These are phyloP conservation scores for Gandaritis pyraliata DNA, from an alignment of 2,888 invertebrate genomes.

Conservation along the genomic window DNA sequence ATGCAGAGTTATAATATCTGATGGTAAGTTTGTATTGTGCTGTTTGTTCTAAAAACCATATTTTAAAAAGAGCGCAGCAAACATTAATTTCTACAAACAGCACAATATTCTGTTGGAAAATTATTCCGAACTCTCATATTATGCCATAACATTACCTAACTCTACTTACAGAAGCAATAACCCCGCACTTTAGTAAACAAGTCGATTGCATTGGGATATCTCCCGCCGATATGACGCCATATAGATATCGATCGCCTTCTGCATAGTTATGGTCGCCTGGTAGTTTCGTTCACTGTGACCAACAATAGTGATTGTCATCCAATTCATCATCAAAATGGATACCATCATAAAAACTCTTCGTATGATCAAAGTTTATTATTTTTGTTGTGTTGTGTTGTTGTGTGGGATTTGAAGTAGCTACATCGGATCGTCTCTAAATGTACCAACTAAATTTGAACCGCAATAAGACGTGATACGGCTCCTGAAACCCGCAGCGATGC, in stretches of 20 bases:
- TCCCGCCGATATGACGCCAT: slow-evolving; percentile 39
- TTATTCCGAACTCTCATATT: not conserved
- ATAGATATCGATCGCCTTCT: slow-evolving; percentile 27
- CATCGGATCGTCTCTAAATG: too few species aligned
- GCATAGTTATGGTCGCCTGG: slow-evolving; percentile 37
- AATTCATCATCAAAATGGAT: slow-evolving; percentile 4
- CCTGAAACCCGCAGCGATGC: too few species aligned
- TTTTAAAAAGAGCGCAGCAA: not conserved
- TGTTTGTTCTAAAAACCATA: too few species aligned
- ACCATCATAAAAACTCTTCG: not conserved
- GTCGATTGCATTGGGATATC: slow-evolving; percentile 21
- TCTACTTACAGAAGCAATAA: slow-evolving; percentile 24
- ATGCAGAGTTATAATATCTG: too few species aligned
- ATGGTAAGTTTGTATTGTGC: too few species aligned
- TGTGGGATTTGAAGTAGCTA: too few species aligned
- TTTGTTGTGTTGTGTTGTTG: too few species aligned
- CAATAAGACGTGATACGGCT: too few species aligned
- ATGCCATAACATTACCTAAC: slow-evolving; percentile 19
- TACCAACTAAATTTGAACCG: too few species aligned
- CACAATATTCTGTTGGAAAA: not conserved
- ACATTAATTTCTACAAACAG: too few species aligned
- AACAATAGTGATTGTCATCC: slow-evolving; percentile 3
- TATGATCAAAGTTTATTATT: too few species aligned
- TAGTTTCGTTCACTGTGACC: slow-evolving; percentile 23
- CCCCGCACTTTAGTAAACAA: slow-evolving; percentile 22